These are phyloP conservation scores for Zapus hudsonius DNA, from an alignment of 2,113 vertebrate genomes.

Conservation along the genomic window DNA sequence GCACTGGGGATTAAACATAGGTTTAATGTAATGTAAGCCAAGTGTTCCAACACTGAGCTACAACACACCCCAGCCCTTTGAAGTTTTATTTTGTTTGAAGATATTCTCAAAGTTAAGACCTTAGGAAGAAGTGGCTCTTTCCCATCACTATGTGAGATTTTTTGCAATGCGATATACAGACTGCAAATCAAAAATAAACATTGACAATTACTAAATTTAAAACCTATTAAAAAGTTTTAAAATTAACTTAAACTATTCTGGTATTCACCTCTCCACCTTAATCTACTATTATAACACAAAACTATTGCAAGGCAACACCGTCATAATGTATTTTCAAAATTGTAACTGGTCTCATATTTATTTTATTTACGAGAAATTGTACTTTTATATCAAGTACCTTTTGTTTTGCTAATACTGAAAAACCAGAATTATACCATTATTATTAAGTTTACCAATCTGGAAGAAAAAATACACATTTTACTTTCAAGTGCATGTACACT, in stretches of 20 bases:
- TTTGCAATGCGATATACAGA: conserved; percentile 32
- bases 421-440: conserved; percentile 43
- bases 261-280: neutral
- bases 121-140: neutral
- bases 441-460: conserved; percentile 12
- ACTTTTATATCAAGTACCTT: conserved; percentile 42
- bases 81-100: neutral
- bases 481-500: conserved; percentile 18
- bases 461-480: conserved; percentile 60
- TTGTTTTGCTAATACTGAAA: conserved; percentile 50
- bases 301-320: conserved; percentile 39
- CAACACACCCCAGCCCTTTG: neutral
- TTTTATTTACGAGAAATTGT: conserved; percentile 41
- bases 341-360: conserved; percentile 17
- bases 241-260: conserved; percentile 18
- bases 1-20: neutral
- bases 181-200: conserved; percentile 43
- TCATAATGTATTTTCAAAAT: conserved; percentile 45
- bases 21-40: neutral
- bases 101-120: conserved; percentile 32
- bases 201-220: conserved; percentile 37
- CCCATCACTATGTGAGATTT: neutral
- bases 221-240: conserved; percentile 17
- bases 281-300: conserved; percentile 45
- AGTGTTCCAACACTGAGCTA: neutral